Conservation (phyloP, 2,888 invertebrate species). For the Cephus nigrinus region DNA sequence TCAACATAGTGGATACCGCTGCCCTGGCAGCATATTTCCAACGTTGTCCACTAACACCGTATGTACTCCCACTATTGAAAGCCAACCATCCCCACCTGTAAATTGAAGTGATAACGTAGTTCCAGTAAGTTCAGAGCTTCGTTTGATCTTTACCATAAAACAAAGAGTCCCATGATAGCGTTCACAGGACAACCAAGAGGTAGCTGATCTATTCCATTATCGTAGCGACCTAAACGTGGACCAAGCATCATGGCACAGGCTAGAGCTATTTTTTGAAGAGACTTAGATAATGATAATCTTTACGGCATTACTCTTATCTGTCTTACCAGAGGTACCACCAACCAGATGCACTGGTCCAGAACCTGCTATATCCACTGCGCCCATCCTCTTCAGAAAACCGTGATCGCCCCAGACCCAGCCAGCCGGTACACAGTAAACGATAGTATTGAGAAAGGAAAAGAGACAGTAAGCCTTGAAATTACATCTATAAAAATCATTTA, state of each 20-base stretch:
- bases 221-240: slow-evolving; percentile 87
- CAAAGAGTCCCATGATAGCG: slow-evolving; percentile 91
- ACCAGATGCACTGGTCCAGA: slow-evolving; percentile 92
- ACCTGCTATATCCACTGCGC: slow-evolving; percentile 93
- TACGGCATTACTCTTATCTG: background rate
- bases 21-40: slow-evolving; percentile 94
- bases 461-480: slow-evolving; percentile 92
- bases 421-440: slow-evolving; percentile 92
- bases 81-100: slow-evolving; percentile 92
- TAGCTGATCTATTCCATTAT: slow-evolving; percentile 78
- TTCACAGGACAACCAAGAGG: slow-evolving; percentile 91
- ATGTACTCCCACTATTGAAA: slow-evolving; percentile 92
- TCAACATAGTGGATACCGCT: slow-evolving; percentile 90
- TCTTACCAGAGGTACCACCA: slow-evolving; percentile 72
- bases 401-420: slow-evolving; percentile 94
- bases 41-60: slow-evolving; percentile 83
- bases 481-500: slow-evolving; percentile 71
- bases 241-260: slow-evolving; percentile 92
- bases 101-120: slow-evolving; percentile 4
- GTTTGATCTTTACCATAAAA: slow-evolving; percentile 75
- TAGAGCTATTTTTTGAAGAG: slow-evolving; percentile 69
- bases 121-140: background rate
- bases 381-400: slow-evolving; percentile 85
- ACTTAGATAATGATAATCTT: background rate
- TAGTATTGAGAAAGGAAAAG: slow-evolving; percentile 88